Evolutionary conservation across 2,888 invertebrate species (phyloP).

Genomic region (Cheilosia vulpina): DNA sequence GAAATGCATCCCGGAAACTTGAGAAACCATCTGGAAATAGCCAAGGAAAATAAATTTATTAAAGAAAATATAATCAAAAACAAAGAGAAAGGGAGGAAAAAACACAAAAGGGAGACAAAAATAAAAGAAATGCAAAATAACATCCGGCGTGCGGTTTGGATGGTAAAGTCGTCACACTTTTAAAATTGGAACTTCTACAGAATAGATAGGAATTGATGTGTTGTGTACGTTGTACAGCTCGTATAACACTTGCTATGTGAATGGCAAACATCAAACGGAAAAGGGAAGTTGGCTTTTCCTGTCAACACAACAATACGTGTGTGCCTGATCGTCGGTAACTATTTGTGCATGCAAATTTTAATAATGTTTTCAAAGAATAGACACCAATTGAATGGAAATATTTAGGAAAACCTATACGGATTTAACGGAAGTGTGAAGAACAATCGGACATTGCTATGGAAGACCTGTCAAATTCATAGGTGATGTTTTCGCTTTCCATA

Average conservation of each 20-base stretch:
- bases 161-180: slow-evolving; percentile 37
- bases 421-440: neutral
- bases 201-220: neutral
- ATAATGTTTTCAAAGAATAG: neutral
- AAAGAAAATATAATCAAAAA: slow-evolving; percentile 37
- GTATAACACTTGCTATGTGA: slow-evolving; percentile 38
- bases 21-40: slow-evolving; percentile 91
- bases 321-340: slow-evolving; percentile 16
- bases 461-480: too few relatives aligned
- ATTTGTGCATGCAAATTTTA: neutral
- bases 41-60: slow-evolving; percentile 61
- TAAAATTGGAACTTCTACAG: slow-evolving; percentile 47
- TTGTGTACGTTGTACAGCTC: neutral
- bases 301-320: slow-evolving; percentile 43
- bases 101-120: slow-evolving; percentile 1
- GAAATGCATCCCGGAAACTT: slow-evolving; percentile 92
- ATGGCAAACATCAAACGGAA: slow-evolving; percentile 64
- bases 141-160: slow-evolving; percentile 53
- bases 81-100: slow-evolving; percentile 29
- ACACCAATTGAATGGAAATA: neutral
- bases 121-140: slow-evolving; percentile 59
- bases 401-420: neutral
- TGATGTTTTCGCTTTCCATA: too few relatives aligned
- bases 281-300: slow-evolving; percentile 71
- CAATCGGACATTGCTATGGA: neutral